Conservation (phyloP, 2,113 vertebrate species). For the Emydura subglobosa region DNA sequence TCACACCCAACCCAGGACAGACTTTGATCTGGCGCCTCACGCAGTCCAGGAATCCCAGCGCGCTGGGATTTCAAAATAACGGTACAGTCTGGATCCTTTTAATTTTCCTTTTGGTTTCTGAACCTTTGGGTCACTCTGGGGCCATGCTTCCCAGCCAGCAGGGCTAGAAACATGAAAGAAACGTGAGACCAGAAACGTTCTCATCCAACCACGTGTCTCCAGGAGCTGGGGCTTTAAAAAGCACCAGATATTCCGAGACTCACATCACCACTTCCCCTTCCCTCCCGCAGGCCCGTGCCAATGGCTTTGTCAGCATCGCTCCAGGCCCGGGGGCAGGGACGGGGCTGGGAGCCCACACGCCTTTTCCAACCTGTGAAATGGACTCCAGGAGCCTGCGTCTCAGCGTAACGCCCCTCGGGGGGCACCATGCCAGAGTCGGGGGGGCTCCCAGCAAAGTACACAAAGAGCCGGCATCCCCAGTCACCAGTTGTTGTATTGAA, state of each 20-base stretch:
- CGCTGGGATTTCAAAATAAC: not conserved
- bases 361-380: not conserved
- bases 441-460: not conserved
- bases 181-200: not conserved
- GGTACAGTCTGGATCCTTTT: not conserved
- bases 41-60: not conserved
- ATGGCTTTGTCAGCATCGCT: not conserved
- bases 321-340: not conserved
- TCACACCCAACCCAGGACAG: not conserved
- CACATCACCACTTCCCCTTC: not conserved
- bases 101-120: fast-evolving
- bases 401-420: no score
- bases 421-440: not conserved
- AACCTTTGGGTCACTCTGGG: not conserved
- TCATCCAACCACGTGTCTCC: fast-evolving
- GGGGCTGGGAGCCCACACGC: not conserved
- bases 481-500: not conserved
- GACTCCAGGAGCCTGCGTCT: no score
- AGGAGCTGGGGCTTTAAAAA: not conserved
- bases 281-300: not conserved
- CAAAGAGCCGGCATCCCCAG: not conserved
- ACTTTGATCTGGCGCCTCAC: not conserved
- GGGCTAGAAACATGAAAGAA: not conserved
- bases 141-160: not conserved
- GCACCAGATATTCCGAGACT: fast-evolving